These are phyloP conservation scores for Ochropleura leucogaster DNA, from an alignment of 2,888 invertebrate genomes.

Conservation along the genomic window DNA sequence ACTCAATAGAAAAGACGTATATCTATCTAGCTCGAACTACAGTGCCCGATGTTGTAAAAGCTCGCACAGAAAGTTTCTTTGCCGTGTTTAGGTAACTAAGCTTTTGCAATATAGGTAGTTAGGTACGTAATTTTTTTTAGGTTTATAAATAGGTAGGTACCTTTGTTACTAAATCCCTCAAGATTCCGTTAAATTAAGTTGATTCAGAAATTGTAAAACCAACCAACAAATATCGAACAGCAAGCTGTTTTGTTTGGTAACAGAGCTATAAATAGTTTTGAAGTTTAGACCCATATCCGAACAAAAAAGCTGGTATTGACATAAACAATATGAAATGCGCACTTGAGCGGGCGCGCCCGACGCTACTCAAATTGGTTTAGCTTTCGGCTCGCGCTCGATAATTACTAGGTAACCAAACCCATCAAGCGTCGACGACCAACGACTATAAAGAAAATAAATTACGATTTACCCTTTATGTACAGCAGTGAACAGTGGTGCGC, in stretches of 20 bases:
- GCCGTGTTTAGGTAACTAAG: neutral
- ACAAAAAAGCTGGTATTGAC: conserved; percentile 84
- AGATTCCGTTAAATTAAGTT: neutral
- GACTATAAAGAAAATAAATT: conserved; percentile 86
- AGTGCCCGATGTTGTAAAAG: conserved; percentile 8
- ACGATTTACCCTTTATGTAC: conserved; percentile 81
- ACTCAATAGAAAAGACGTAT: neutral
- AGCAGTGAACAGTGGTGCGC: conserved; percentile 72
- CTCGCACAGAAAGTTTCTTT: conserved; percentile 26
- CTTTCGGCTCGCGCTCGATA: conserved; percentile 87
- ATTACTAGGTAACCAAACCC: conserved; percentile 85
- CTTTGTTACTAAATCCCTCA: neutral
- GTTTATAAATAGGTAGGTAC: neutral
- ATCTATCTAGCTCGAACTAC: neutral
- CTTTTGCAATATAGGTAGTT: no score
- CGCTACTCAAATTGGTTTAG: conserved; percentile 82
- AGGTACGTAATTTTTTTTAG: neutral
- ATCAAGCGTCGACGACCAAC: conserved; percentile 80
- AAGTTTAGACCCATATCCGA: conserved; percentile 74
- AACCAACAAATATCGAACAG: conserved; percentile 15
- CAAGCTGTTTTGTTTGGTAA: conserved; percentile 68
- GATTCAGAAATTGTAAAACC: conserved; percentile 10
- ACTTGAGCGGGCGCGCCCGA: conserved; percentile 80
- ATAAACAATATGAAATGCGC: conserved; percentile 85
- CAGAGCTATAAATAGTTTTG: conserved; percentile 75